Evolutionary conservation across 2,797 vertebrate species (phyloP).

Genomic region (Mycteria americana): DNA sequence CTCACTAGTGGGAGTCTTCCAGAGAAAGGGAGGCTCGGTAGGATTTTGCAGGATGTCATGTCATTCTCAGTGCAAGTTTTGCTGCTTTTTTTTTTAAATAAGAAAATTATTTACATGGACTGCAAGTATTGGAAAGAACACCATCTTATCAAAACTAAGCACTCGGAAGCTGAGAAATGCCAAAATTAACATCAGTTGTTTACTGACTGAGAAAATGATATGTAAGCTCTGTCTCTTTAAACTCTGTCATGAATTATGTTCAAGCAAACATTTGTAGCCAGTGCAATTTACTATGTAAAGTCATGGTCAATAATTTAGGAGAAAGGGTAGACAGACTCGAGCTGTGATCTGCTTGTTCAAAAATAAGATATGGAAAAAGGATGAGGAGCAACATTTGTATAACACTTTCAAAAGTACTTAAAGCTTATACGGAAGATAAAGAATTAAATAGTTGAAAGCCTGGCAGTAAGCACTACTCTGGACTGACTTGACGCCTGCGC

Average conservation of each 20-base stretch:
- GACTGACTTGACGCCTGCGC: not conserved
- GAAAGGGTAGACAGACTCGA: slow-evolving; percentile 38
- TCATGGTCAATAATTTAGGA: slow-evolving; percentile 57
- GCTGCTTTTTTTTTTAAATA: not conserved
- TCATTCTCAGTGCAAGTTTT: not conserved
- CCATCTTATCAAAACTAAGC: slow-evolving; percentile 36
- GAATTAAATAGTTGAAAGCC: not conserved
- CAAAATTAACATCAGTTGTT: slow-evolving; percentile 55
- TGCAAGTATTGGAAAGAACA: not conserved
- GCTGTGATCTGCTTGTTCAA: slow-evolving; percentile 37
- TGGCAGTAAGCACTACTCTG: not conserved
- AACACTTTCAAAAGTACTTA: not conserved
- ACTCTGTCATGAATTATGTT: slow-evolving; percentile 51
- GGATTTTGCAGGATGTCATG: not conserved
- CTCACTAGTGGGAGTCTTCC: not conserved
- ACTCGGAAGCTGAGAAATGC: not conserved
- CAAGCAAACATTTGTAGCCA: slow-evolving; percentile 53
- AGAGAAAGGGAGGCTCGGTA: not conserved
- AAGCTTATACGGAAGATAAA: not conserved
- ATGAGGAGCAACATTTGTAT: not conserved
- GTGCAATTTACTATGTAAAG: slow-evolving; percentile 57
- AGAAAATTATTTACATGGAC: not conserved
- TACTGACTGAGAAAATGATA: slow-evolving; percentile 48
- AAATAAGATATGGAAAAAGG: not conserved
- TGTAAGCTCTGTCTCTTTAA: slow-evolving; percentile 52